Percentiles rank a stretch among this genome's conserved stretches.
Evolutionary conservation across 2,797 vertebrate genomes (phyloP).

Genomic region (Manis javanica): DNA sequence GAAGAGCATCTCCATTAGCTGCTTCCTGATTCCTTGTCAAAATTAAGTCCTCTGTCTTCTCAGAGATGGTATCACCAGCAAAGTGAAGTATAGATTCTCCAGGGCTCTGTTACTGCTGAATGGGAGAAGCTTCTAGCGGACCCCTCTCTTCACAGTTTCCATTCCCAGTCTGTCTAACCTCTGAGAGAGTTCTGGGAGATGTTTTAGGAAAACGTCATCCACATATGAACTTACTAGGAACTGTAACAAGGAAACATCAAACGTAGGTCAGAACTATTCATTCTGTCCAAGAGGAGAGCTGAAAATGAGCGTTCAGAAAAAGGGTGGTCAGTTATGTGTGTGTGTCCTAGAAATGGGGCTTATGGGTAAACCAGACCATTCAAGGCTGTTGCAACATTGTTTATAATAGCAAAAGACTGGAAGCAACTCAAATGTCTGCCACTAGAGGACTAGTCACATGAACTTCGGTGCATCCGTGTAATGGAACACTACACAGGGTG

Average conservation of each 20-base stretch:
- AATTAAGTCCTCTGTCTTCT: not conserved
- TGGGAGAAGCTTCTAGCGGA: not conserved
- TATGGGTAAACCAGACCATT: not conserved
- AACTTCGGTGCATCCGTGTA: not conserved
- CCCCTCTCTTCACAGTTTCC: not conserved
- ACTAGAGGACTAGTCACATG: not conserved
- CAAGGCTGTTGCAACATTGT: not conserved
- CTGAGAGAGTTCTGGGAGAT: not conserved
- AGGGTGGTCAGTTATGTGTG: not conserved
- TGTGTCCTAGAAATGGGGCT: not conserved
- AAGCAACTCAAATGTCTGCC: not conserved
- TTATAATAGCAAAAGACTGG: not conserved
- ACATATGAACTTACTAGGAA: not conserved
- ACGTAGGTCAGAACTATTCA: not conserved
- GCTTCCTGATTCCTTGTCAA: not conserved
- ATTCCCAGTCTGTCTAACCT: not conserved
- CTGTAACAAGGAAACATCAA: not conserved
- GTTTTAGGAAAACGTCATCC: not conserved
- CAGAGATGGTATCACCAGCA: not conserved
- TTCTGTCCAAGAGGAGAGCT: not conserved
- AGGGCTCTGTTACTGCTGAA: not conserved
- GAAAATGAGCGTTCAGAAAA: not conserved
- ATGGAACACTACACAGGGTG: no score
- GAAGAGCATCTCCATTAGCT: not conserved
- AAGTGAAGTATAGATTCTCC: not conserved